Conservation (phyloP, 37 sponge, comb jelly and placozoan species). For the Theonella swinhoei region DNA sequence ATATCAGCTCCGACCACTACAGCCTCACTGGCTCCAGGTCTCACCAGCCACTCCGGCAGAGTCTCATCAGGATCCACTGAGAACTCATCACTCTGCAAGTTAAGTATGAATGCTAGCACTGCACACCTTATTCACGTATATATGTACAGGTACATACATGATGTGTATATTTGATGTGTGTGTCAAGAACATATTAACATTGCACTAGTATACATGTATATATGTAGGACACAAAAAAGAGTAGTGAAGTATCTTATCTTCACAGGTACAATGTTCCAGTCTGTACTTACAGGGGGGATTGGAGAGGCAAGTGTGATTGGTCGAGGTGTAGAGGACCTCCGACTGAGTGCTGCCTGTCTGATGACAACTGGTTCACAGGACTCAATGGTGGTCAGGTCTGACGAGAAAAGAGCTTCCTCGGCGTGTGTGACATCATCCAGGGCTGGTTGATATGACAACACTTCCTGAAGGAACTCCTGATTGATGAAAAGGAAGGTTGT, state of each 20-base stretch:
- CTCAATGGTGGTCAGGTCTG: constrained; percentile 36
- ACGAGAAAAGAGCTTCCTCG: constrained; percentile 35
- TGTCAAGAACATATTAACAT: background rate
- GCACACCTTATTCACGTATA: background rate
- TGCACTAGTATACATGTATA: background rate
- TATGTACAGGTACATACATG: background rate
- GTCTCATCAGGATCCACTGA: background rate
- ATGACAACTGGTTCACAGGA: constrained; percentile 21
- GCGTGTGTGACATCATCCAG: constrained; percentile 26
- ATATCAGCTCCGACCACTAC: constrained; percentile 57
- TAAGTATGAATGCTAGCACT: too few relatives aligned
- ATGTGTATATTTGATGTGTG: background rate
- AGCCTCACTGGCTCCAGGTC: constrained; percentile 67
- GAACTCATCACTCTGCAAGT: background rate
- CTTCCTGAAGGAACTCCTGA: constrained; percentile 48
- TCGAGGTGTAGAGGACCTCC: background rate
- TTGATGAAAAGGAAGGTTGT: background rate
- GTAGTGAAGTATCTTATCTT: too few relatives aligned
- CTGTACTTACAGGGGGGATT: background rate
- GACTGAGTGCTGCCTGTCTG: background rate
- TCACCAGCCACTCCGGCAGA: constrained; percentile 50
- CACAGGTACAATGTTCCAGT: background rate
- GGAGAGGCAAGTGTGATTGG: background rate
- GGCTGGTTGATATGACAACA: constrained; percentile 19
- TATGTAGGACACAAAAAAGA: background rate